Base-by-base conservation (phyloP, 2,888 invertebrate species). In the Octodonta nipae region DNA sequence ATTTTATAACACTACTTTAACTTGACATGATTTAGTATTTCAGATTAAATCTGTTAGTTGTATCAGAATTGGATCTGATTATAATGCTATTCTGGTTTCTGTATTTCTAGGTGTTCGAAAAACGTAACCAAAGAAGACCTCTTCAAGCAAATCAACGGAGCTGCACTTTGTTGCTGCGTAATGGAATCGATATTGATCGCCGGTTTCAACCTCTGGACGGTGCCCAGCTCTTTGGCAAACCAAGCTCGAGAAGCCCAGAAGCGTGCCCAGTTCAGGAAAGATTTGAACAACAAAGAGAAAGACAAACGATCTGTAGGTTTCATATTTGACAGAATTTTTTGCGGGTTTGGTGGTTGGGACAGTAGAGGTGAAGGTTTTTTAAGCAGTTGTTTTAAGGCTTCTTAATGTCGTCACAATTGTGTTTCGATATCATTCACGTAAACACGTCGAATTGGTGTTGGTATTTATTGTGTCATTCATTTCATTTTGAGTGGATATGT, bases 151-250 rank as follows among this genome's bases (percentile, higher is more conserved):
- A 73, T 86, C 4, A 79, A 80, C 42, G 78, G 85, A 60, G 91
- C 91, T 1, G 87, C 88, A 4, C 76, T 83, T 50, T 89, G 86
- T 48, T 87, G 87, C 54, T 78, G 77, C 55, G 75, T 89, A 35
- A 85, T 89, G 20, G 84, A 86, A 57, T 75, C 80, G 30, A 64
- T 92, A 47, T 78, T 92, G 61, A 74, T 76, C 34, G 78, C 78
- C 58, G 73, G 78, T 45, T 75, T 83, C 36, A 71, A 73, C 40
- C 66, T 92, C 37, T 91, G 88, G 78, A 68, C 73, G 39, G 80
- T 89, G 42, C 84, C 88, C 29, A 69, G 70, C 37, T 73, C 77
- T 31, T 66, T 87, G 22, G 62, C 83, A 52, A 56, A 65, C 37
- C 78, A 80, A 65, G 61, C 83, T 49, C 61, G 67, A 20, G 56